Evolutionary conservation across 2,797 vertebrate species (phyloP), one percentile per base, ranked within the genome.

Genomic region (Discoglossus pictus): DNA sequence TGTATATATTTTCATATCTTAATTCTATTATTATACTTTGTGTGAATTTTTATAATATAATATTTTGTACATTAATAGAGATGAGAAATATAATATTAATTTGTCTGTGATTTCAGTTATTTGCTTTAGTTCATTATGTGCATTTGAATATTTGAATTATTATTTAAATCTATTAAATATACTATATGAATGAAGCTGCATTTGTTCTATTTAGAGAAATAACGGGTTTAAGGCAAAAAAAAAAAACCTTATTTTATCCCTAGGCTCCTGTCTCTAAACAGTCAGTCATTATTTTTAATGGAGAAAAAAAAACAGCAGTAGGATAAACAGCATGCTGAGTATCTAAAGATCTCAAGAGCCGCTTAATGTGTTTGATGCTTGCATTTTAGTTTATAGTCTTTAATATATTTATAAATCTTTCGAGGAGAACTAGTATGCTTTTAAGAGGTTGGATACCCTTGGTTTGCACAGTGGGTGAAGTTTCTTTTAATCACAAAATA

Each of bases 341-440:
- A 62, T 55, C 67, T 44, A 54, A 61, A 40, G 16, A 47, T 55
- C 58, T 69, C 7, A 27, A 38, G 40, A 62, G 50, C 40, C 15
- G 42, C 67, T 55, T 53, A 62, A 62, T 62, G 67, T 39, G 50
- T 31, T 47, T 44, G 58, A 62, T 31, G 56, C 42, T 62, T 23
- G 43, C 40, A 69, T 61, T 69, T 69, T 47, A 23, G 15, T 59
- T 24, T 39, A 20, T 51, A 27, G 58, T 47, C 67, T 55, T 61
- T 69, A 69, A 69, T 62, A 69, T 62, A 69, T 69, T 69, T 69
- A 69, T 62, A 62, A 27, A 54, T 69, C 42, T 62, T 61, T 55
- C 18, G 58, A 69, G 21, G 50, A 69, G 48, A 25, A 31, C 59
- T 40, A 27, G 50, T 40, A 55, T 61, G 34, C 59, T 62, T 54